Base-by-base conservation (phyloP, 92 coral and sea anemone species). In the Phenganax marumi region DNA sequence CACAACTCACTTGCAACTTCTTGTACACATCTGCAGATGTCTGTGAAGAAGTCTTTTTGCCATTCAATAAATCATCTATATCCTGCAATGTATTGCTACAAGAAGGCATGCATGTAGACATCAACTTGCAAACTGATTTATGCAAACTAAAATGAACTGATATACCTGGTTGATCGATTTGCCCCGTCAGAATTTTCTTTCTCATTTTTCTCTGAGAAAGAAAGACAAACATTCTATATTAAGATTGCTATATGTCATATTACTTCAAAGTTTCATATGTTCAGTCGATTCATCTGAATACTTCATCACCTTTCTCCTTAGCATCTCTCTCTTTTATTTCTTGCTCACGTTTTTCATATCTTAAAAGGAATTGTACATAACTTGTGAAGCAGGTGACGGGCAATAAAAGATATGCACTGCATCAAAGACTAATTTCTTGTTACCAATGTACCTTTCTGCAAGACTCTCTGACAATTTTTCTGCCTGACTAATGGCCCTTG, bases 21-120 rank as follows among this genome's bases (percentile, higher is more conserved):
- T 93, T 89, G 80, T 81, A 93, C 11, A 93, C 87, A 55, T 91
- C 97, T 50, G 89, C 87, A n/a, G 97, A 88, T 10, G 97, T 88
- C 26, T 76, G 81, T 52, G 86, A 81, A 7, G 92, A 71, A 1
- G 88, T 87, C 68, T 69, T 71, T 52, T 90, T 88, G 14, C 76
- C 88, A 90, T 86, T 86, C 12, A 88, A 82, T 12, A 91, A 79
- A 48, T 81, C 86, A 78, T 92, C 94, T 56, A 91, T 81, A 68
- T 89, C 91, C 23, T 54, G 56, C 8, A 76, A 24, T 76, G 81
- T 24, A 76, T 54, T 55, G 51, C 81, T 72, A 19, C 72, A 65
- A 65, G 25, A 65, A 65, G 43, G 5, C 43, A 33, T 4, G 5
- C 43, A 33, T 4, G 23, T 46, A 50, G 50, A 78, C n/a, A 24